Conservation (phyloP, 2,113 vertebrate species). For the Marmota monax region DNA sequence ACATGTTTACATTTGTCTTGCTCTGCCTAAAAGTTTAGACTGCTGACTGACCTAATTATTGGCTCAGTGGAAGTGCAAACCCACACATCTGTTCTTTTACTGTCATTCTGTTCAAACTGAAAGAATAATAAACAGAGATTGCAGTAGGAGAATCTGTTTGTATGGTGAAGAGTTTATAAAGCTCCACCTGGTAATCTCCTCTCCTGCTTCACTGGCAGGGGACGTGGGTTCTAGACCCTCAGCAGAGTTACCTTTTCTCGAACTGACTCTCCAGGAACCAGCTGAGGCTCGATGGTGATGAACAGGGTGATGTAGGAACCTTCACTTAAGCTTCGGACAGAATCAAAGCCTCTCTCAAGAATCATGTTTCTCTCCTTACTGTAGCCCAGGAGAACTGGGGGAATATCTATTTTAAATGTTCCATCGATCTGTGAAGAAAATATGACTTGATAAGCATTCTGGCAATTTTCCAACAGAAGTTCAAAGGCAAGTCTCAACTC, state of each 20-base stretch:
- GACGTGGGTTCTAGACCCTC: background rate
- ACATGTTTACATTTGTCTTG: background rate
- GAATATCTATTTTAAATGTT: constrained; percentile 94
- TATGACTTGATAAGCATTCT: background rate
- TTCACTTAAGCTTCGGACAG: constrained; percentile 88
- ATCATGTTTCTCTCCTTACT: constrained; percentile 91
- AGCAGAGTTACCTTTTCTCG: constrained; percentile 92
- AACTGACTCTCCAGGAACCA: constrained; percentile 94
- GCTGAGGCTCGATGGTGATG: constrained; percentile 96
- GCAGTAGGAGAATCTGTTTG: background rate
- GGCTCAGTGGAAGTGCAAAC: background rate
- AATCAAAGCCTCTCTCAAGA: constrained; percentile 89
- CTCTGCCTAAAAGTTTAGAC: background rate
- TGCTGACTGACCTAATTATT: background rate
- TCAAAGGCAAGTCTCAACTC: background rate
- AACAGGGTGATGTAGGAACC: constrained; percentile 96
- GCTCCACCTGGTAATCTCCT: background rate
- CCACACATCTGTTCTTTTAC: background rate
- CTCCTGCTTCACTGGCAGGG: accelerated
- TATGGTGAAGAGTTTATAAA: background rate
- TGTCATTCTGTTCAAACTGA: background rate
- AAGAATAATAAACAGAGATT: accelerated
- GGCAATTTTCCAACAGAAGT: background rate
- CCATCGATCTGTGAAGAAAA: constrained; percentile 93
- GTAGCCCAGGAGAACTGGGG: constrained; percentile 97